Conservation (phyloP, 2,113 vertebrate genomes). For the Esox niger region DNA sequence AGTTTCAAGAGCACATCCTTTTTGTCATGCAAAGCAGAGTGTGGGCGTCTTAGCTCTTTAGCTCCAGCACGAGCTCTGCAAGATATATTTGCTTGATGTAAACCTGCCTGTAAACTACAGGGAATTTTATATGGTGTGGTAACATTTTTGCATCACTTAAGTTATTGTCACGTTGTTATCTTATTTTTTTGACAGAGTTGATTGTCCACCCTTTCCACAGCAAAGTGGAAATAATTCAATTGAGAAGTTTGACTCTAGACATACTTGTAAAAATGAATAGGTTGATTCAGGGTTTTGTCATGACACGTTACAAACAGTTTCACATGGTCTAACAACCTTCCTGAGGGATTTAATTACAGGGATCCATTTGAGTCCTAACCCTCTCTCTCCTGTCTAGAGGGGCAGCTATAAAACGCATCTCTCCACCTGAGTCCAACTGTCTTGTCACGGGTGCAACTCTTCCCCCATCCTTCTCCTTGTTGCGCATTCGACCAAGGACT, state of each 20-base stretch:
- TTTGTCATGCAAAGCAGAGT: constrained; percentile 31
- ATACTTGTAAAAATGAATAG: constrained; percentile 29
- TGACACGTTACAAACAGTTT: constrained; percentile 59
- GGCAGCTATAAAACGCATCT: constrained; percentile 88
- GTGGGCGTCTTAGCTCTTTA: constrained; percentile 13
- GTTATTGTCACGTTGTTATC: no score
- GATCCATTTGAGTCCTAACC: constrained; percentile 78
- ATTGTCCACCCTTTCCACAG: no score
- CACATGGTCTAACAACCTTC: constrained; percentile 76
- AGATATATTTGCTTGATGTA: constrained; percentile 63
- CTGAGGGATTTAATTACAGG: constrained; percentile 82
- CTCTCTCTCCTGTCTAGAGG: constrained; percentile 82
- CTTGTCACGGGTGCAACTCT: constrained; percentile 81
- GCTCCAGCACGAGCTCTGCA: constrained; percentile 43
- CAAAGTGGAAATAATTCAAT: constrained; percentile 28
- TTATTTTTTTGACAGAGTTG: no score
- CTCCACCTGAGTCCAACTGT: constrained; percentile 85
- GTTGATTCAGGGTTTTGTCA: constrained; percentile 44
- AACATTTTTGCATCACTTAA: no score
- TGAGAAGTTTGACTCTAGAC: constrained; percentile 43
- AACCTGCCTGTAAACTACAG: not conserved
- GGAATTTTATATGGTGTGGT: no score
- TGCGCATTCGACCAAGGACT: constrained; percentile 69
- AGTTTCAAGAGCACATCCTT: constrained; percentile 30
- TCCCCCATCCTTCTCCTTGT: constrained; percentile 78